These are phyloP conservation scores for Siphlonurus alternatus DNA, from an alignment of 2,888 invertebrate species.

Conservation along the genomic window DNA sequence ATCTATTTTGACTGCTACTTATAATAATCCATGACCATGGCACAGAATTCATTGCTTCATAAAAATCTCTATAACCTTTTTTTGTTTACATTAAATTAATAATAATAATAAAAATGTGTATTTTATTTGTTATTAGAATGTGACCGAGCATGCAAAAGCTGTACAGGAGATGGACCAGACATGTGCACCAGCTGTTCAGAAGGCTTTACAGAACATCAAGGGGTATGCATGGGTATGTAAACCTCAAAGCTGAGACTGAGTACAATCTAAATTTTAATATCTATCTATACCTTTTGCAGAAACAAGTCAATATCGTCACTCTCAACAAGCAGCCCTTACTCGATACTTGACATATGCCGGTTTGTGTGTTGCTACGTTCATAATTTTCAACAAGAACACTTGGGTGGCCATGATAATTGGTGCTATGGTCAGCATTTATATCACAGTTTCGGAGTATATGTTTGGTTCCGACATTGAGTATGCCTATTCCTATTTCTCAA, in stretches of 20 bases:
- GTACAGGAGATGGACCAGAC: slow-evolving; percentile 80
- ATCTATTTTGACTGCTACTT: no score
- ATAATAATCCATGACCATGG: no score
- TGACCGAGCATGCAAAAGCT: slow-evolving; percentile 30
- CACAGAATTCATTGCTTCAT: no score
- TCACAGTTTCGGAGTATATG: slow-evolving; percentile 72
- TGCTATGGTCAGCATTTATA: slow-evolving; percentile 61
- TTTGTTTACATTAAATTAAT: no score
- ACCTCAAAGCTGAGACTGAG: slow-evolving; percentile 13
- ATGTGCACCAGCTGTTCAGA: slow-evolving; percentile 69
- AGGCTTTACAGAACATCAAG: slow-evolving; percentile 52
- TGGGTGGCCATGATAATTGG: slow-evolving; percentile 63
- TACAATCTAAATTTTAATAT: slow-evolving; percentile 5
- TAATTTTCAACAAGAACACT: slow-evolving; percentile 66
- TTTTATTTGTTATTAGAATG: neutral
- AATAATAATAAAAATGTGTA: neutral
- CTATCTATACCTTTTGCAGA: slow-evolving; percentile 15
- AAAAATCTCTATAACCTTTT: no score
- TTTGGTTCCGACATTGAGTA: slow-evolving; percentile 18
- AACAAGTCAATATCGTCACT: slow-evolving; percentile 15
- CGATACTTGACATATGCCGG: slow-evolving; percentile 75
- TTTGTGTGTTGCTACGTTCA: slow-evolving; percentile 65
- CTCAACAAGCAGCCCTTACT: slow-evolving; percentile 34
- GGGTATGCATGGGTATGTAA: slow-evolving; percentile 54
- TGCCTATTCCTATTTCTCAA: neutral